Evolutionary conservation across 2,888 invertebrate genomes (phyloP), one percentile per base, ranked within the genome.

Genomic region (Phasia obesa): DNA sequence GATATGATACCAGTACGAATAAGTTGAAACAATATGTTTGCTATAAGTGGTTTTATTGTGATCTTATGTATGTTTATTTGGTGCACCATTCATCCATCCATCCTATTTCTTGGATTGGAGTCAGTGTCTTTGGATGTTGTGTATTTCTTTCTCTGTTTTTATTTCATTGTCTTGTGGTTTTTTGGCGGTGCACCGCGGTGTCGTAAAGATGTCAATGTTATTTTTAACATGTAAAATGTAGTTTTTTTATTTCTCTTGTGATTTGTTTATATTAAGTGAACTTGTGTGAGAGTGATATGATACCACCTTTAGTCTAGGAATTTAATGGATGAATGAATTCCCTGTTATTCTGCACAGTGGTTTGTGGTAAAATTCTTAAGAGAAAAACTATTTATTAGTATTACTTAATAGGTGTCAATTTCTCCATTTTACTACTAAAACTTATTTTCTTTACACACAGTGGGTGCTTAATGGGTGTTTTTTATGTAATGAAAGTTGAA

Each of bases 131-230:
- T 35, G 23, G 27, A 21, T 64, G 25, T 31, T 55, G 69, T 27
- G 55, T 57, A 5, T 57, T 55, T 74, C 19, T 64, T 47, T 65
- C 15, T 62, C 38, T 44, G 38, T 69, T 81, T 69, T 42, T 57
- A 64, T 81, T 75, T 70, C 73, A 73, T 77, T 75, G 83, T 75
- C 38, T 83, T 78, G 62, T 60, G 49, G 62, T 75, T 74, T 79
- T 74, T 47, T 17, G 5, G 5, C 13, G 5, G n/a, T 38, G 7
- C 11, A 11, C 13, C 67, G 83, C 83, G 83, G 83, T 83, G 60
- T 83, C 83, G 83, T 83, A 83, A 83, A 83, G 83, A 83, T 83
- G 83, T 83, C 83, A 83, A 83, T 83, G 83, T 79, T 83, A 75
- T 83, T 76, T 83, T 80, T 80, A 80, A 83, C 71, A 83, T 83